phyloP scores from a whole-genome alignment of 2,113 vertebrate genomes.

The Microtus richardsoni region DNA sequence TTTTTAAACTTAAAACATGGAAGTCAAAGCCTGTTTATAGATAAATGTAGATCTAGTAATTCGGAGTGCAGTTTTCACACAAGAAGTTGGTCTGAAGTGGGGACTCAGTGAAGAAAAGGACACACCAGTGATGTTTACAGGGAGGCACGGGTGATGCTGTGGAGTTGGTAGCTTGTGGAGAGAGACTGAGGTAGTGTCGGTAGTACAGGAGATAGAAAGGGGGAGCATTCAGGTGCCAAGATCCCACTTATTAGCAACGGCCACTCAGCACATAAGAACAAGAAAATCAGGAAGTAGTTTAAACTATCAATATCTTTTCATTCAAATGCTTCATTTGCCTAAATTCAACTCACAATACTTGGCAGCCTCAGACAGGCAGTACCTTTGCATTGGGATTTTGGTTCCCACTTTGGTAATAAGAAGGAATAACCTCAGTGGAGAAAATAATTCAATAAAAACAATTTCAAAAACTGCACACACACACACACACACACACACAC shows the following conservation, averaged over 20 bases:
- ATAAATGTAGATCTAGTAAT: background rate
- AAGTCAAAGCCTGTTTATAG: background rate
- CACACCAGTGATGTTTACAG: background rate
- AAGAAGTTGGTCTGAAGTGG: background rate
- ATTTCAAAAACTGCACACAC: too few relatives aligned
- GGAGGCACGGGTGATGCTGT: background rate
- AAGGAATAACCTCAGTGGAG: background rate
- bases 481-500: too few relatives aligned
- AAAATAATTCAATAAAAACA: too few relatives aligned
- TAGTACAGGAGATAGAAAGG: background rate
- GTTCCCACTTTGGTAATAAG: background rate
- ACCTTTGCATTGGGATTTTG: background rate
- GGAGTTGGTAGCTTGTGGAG: background rate
- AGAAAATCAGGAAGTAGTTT: background rate
- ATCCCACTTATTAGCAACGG: background rate
- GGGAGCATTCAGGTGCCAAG: background rate
- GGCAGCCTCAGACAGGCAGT: background rate
- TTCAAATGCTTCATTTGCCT: background rate
- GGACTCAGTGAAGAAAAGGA: background rate
- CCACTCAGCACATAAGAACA: background rate
- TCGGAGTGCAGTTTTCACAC: background rate
- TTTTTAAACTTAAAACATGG: background rate
- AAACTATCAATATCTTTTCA: background rate
- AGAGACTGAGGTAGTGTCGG: background rate
- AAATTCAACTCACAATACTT: background rate